These are phyloP conservation scores for Dendrocincla tyrannina DNA, from an alignment of 2,797 vertebrate species.

Conservation along the genomic window DNA sequence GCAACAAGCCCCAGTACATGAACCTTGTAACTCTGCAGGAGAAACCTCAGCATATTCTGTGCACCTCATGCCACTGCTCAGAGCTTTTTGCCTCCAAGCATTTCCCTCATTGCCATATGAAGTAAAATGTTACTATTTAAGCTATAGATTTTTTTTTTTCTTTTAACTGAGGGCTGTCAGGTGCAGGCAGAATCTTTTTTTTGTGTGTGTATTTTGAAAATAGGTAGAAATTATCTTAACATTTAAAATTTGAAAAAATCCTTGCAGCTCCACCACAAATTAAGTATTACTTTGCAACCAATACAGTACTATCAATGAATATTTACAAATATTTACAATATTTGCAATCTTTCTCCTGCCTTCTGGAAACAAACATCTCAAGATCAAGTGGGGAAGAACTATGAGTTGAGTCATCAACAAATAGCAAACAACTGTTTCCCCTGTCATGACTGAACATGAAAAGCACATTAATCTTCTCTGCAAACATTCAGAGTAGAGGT, in stretches of 20 bases:
- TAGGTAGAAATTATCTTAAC: background rate
- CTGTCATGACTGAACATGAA: background rate
- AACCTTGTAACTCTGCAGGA: background rate
- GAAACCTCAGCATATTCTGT: fast-evolving
- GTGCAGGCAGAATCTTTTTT: too few relatives aligned
- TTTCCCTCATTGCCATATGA: background rate
- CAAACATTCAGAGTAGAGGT: background rate
- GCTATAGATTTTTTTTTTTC: too few relatives aligned
- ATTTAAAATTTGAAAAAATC: background rate
- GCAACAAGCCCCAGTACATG: background rate
- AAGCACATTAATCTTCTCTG: background rate
- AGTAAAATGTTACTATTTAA: background rate
- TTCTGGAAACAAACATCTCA: background rate
- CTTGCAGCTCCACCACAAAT: background rate
- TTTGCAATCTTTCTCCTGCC: background rate
- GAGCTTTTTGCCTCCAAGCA: background rate
- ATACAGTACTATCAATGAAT: background rate
- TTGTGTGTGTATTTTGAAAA: background rate
- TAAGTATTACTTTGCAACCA: background rate
- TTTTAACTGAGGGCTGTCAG: background rate
- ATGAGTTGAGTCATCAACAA: background rate
- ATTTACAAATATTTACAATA: background rate
- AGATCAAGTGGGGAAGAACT: background rate
- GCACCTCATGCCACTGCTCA: background rate
- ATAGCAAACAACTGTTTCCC: background rate